phyloP scores from a whole-genome alignment of 2,888 invertebrate species.

The Apodemia duryi region DNA sequence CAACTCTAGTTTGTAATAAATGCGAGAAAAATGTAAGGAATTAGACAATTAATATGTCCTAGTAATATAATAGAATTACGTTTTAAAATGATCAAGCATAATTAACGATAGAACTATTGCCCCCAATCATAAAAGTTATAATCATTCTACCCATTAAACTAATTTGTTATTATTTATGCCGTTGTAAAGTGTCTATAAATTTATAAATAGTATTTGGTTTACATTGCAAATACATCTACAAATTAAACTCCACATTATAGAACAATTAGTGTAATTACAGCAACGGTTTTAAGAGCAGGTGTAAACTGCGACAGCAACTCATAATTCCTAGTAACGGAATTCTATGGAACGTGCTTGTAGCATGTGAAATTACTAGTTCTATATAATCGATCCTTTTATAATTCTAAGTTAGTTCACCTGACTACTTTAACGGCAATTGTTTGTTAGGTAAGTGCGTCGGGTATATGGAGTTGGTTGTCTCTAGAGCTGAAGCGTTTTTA shows the following conservation, averaged over 20 bases:
- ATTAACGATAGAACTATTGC: neutral
- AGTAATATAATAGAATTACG: neutral
- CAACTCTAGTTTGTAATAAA: neutral
- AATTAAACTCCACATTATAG: constrained; percentile 32
- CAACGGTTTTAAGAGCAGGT: constrained; percentile 72
- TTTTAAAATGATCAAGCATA: neutral
- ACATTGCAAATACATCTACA: constrained; percentile 25
- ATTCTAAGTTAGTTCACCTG: constrained; percentile 62
- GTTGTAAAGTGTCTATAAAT: neutral
- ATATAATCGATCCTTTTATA: constrained; percentile 61
- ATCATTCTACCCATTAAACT: neutral
- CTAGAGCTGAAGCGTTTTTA: constrained; percentile 31
- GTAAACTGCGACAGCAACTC: constrained; percentile 57
- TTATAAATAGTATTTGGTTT: constrained; percentile 8
- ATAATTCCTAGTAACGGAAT: constrained; percentile 72
- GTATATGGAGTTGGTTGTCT: constrained; percentile 23
- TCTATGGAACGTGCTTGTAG: constrained; percentile 67
- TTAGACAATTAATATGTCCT: neutral
- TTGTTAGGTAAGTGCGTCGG: constrained; percentile 34
- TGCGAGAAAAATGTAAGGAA: neutral
- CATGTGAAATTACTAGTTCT: constrained; percentile 64
- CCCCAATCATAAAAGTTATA: neutral
- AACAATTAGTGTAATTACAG: constrained; percentile 70
- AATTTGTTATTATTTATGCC: constrained; percentile 7
- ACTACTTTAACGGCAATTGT: constrained; percentile 50